Conservation (phyloP, 2,113 vertebrate genomes). For the Atlantisia rogersi region DNA sequence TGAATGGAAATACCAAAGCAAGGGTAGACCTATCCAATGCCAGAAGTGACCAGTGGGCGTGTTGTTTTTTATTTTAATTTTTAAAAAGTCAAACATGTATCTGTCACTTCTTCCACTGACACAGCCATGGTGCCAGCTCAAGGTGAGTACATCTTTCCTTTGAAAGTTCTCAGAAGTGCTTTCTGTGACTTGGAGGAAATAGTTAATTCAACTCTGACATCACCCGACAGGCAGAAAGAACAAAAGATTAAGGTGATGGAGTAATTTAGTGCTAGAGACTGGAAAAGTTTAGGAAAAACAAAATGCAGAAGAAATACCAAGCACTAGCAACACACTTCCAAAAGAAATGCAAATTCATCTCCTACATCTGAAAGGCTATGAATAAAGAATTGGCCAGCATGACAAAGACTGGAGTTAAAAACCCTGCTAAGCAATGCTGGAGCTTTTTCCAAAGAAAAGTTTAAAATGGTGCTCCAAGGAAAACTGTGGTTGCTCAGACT, state of each 20-base stretch:
- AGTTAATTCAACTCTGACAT: background rate
- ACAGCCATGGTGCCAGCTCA: background rate
- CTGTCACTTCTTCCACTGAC: background rate
- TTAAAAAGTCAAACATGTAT: background rate
- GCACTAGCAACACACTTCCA: background rate
- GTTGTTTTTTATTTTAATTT: too few relatives aligned
- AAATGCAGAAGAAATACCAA: background rate
- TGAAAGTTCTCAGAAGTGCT: background rate
- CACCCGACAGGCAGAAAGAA: background rate
- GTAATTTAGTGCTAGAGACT: background rate
- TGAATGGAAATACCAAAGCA: background rate
- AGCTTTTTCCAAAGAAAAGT: background rate
- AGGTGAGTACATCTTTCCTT: background rate
- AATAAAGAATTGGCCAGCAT: background rate
- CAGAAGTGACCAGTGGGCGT: background rate
- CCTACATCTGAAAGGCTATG: background rate
- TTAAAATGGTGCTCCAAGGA: slow-evolving; percentile 11
- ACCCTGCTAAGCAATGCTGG: background rate
- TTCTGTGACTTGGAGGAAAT: background rate
- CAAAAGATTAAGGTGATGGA: background rate
- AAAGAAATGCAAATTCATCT: background rate
- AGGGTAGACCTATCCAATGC: accelerated
- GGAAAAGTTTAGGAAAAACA: background rate
- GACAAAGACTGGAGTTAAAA: background rate
- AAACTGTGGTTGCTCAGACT: background rate